These are phyloP conservation scores for Tupaia tana DNA, from an alignment of 2,113 vertebrate species.

Conservation along the genomic window DNA sequence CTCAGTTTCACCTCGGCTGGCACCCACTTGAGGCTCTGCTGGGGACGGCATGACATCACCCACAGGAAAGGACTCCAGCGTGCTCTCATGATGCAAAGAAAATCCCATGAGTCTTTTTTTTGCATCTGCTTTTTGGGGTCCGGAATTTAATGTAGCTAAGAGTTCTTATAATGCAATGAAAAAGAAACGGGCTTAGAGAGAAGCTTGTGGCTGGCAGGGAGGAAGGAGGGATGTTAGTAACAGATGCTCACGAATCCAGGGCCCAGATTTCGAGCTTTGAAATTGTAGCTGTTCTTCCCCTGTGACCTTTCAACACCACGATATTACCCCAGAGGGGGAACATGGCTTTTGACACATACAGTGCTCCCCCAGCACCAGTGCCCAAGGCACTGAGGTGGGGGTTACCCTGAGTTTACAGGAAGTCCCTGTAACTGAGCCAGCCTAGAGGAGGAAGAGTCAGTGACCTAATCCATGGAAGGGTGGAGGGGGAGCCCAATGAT, in stretches of 20 bases:
- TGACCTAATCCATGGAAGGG: background rate
- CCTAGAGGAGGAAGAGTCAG: background rate
- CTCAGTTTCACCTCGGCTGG: background rate
- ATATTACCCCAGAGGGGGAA: background rate
- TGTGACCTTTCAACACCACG: slow-evolving; percentile 1
- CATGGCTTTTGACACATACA: background rate
- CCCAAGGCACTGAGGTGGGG: background rate
- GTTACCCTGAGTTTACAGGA: background rate
- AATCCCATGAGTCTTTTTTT: background rate
- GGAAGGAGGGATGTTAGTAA: background rate
- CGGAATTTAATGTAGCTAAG: slow-evolving; percentile 17
- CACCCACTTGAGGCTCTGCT: background rate
- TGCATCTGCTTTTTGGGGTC: background rate
- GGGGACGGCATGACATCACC: background rate
- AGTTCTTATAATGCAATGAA: background rate
- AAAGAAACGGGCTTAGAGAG: background rate
- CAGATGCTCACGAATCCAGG: background rate
- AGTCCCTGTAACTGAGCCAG: background rate
- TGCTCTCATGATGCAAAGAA: background rate
- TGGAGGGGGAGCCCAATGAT: background rate
- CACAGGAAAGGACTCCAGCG: background rate
- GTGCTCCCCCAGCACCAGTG: no score
- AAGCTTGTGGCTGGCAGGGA: background rate
- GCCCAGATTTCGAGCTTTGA: slow-evolving; percentile 47
- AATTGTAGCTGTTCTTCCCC: background rate